Percentiles rank a stretch among this genome's conserved stretches.
These are phyloP conservation scores for Drepana arcuata DNA, from an alignment of 1,140 invertebrate species.

Conservation along the genomic window DNA sequence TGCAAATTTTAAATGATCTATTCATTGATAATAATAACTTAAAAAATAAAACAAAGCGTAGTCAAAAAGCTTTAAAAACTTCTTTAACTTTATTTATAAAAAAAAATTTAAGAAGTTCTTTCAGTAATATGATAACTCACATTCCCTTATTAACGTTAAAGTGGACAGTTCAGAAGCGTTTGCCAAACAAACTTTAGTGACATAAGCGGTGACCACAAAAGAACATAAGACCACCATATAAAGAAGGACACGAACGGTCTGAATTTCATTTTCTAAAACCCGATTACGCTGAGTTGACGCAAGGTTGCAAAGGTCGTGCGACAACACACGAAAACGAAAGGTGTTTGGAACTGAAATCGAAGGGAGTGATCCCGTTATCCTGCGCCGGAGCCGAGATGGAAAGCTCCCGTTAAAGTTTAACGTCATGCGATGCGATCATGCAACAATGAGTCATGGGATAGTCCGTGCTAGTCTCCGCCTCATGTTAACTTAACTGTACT, in stretches of 20 bases:
- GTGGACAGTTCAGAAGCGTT: too few relatives aligned
- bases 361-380: conserved; percentile 64
- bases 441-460: conserved; percentile 14
- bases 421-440: conserved; percentile 28
- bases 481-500: conserved; percentile 15
- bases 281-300: conserved; percentile 59
- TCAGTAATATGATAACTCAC: too few relatives aligned
- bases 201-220: too few relatives aligned
- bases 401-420: conserved; percentile 52
- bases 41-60: too few relatives aligned
- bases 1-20: too few relatives aligned
- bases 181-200: too few relatives aligned
- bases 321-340: conserved; percentile 63
- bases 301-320: conserved; percentile 48
- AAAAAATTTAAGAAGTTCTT: too few relatives aligned
- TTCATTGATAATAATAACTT: too few relatives aligned
- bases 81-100: too few relatives aligned
- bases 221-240: conserved; percentile 48
- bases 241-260: conserved; percentile 53
- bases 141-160: too few relatives aligned
- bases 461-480: conserved; percentile 4
- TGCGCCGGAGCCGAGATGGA: conserved; percentile 47
- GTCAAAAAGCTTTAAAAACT: too few relatives aligned
- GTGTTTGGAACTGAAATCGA: conserved; percentile 60
- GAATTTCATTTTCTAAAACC: conserved; percentile 70